Base-by-base conservation (phyloP, 2,113 vertebrate species). In the Ranitomeya variabilis region DNA sequence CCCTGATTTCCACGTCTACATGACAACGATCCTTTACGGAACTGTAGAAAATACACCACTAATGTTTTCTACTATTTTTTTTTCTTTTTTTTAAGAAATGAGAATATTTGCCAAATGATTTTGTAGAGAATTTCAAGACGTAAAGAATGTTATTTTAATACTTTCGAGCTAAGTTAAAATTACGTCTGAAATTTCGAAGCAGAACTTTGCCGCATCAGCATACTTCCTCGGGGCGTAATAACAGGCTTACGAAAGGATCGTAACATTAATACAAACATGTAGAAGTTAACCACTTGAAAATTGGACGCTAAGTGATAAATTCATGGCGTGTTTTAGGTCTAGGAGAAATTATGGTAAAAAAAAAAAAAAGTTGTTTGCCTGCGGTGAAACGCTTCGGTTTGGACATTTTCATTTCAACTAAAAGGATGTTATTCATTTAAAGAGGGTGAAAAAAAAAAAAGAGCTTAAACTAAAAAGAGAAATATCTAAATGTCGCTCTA, bases 241-340 rank as follows among this genome's bases (percentile, higher is more conserved):
- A 23, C 62, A 62, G 21, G 60, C 81, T 83, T 45, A 23, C 45
- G 21, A 54, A 80, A 80, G 55, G n/a, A 31, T 14, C 10, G n/a
- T 67, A 54, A 23, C 37, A 16, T 54, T 83, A 67, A 83, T 83
- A 52, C 69, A 83, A 83, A 83, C 81, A 83, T 83, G 54, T 83
- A 51, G 21, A 83, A 67, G 69, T 83, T 67, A 83, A 45, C 81
- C 81, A 83, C 81, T 83, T 83, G 31, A 51, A 83, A 79, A 66
- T 66, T 83, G 10, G 80, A 83, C 37, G 80, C 11, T 51, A 69
- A 83, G 81, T 54, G 64, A 37, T 69, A 54, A 83, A 69, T 83
- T 83, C 45, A 83, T n/a, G 51, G 69, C 12, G 14, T 18, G 37
- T 15, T 83, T 69, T 23, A 54, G 81, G 81, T 83, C 81, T 45